Conservation (phyloP, 2,888 invertebrate genomes). For the Cheilosia pagana region DNA sequence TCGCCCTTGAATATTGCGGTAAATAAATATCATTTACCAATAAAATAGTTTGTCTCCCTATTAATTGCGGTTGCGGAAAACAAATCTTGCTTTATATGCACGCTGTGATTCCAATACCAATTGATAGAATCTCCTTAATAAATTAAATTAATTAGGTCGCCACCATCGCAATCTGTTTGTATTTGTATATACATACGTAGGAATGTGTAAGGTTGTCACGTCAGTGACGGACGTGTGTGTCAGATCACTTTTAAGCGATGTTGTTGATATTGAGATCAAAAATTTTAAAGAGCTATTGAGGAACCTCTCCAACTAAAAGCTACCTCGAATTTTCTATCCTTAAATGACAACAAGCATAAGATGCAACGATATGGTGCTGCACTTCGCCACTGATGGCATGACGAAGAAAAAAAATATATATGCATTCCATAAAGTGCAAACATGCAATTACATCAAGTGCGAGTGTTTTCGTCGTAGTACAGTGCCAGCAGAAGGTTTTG, state of each 20-base stretch:
- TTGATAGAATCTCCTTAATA: conserved; percentile 10
- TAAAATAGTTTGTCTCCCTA: conserved; percentile 7
- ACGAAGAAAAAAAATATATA: conserved; percentile 42
- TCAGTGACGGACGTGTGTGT: neutral
- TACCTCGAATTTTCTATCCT: conserved; percentile 14
- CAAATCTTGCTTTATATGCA: conserved; percentile 1
- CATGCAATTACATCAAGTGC: conserved; percentile 73
- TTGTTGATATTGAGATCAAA: conserved; percentile 8
- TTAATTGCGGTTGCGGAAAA: conserved; percentile 28
- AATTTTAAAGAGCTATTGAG: neutral
- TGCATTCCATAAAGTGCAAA: conserved; percentile 70
- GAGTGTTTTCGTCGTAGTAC: conserved; percentile 58
- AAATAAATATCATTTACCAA: conserved; percentile 17
- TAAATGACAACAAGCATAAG: conserved; percentile 24
- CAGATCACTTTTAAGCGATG: neutral
- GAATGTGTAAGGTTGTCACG: neutral
- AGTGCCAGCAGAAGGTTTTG: conserved; percentile 37
- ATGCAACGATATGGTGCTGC: conserved; percentile 28
- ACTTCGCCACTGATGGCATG: conserved; percentile 26
- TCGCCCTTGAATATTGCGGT: conserved; percentile 33
- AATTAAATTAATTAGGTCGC: conserved; percentile 26
- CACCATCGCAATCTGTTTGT: neutral
- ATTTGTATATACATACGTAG: neutral
- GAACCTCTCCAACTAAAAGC: conserved; percentile 13
- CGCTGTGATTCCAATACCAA: neutral